phyloP scores from a whole-genome alignment of 2,113 vertebrate species.

The Phalacrocorax brasilianus region DNA sequence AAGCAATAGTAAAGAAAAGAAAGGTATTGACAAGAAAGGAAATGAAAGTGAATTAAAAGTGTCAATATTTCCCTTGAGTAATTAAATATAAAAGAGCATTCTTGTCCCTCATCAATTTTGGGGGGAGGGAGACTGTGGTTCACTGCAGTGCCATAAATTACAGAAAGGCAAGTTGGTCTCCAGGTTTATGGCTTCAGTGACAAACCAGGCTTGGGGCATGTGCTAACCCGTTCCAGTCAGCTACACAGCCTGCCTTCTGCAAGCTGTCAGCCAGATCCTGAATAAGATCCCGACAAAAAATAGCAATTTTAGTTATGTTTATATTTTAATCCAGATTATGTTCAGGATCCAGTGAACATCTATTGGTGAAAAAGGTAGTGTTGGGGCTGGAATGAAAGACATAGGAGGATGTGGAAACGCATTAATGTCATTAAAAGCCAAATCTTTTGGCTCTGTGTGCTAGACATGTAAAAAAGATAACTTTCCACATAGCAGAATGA shows the following conservation, averaged over 20 bases:
- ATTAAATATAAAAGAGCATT: neutral
- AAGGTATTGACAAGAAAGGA: neutral
- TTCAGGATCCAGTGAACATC: neutral
- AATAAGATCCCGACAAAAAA: neutral
- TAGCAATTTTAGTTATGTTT: neutral
- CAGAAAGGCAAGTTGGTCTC: neutral
- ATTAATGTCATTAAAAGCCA: neutral
- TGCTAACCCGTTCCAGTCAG: neutral
- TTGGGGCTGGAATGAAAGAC: neutral
- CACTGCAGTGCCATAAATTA: neutral
- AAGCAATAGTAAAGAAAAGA: neutral
- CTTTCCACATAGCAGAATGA: neutral
- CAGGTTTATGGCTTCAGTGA: neutral
- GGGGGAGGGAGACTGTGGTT: neutral
- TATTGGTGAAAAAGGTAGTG: neutral
- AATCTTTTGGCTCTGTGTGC: accelerated
- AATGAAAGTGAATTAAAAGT: slow-evolving; percentile 7
- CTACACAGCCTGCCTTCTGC: neutral
- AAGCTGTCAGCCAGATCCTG: neutral
- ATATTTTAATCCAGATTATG: neutral
- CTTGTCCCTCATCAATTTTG: neutral
- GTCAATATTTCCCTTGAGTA: slow-evolving; percentile 4
- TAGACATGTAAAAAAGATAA: accelerated
- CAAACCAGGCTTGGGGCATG: neutral
- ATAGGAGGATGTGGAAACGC: neutral